Conservation (phyloP, 2,113 vertebrate genomes). For the Thryonomys swinderianus region DNA sequence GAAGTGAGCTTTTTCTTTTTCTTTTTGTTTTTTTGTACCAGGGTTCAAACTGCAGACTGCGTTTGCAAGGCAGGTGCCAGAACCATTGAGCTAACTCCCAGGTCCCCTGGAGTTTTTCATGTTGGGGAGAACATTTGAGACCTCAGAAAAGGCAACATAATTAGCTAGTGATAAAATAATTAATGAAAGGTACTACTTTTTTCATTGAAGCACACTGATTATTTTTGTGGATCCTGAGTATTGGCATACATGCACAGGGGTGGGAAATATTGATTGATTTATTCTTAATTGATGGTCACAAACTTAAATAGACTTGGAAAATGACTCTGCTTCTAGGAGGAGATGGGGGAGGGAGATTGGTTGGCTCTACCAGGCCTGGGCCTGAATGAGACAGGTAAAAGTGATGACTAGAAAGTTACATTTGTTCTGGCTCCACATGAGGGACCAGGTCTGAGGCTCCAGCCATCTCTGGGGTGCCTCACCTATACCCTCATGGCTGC, state of each 20-base stretch:
- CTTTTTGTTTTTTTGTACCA: too few species aligned
- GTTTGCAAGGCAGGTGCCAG: too few species aligned
- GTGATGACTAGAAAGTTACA: neutral
- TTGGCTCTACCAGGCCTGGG: neutral
- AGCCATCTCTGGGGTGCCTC: neutral
- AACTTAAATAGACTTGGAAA: constrained; percentile 33
- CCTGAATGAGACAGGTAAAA: neutral
- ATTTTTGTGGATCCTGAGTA: neutral
- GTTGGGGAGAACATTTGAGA: neutral
- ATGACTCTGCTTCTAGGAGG: neutral
- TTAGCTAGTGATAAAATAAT: constrained; percentile 23
- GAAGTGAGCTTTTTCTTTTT: too few species aligned
- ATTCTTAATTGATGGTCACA: neutral
- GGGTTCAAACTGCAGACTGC: too few species aligned
- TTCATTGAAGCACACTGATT: neutral
- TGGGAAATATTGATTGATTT: neutral
- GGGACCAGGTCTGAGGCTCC: neutral
- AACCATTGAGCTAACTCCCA: too few species aligned
- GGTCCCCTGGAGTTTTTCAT: too few species aligned
- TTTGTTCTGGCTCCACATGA: neutral
- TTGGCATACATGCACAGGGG: neutral
- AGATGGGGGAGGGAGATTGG: neutral
- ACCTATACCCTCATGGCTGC: neutral
- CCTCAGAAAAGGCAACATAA: neutral
- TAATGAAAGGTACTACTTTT: neutral